A percentile compares a stretch with the other conserved stretches of the same genome.
These are phyloP conservation scores for Oncorhynchus kisutch DNA, from an alignment of 2,113 vertebrate species.

Conservation along the genomic window DNA sequence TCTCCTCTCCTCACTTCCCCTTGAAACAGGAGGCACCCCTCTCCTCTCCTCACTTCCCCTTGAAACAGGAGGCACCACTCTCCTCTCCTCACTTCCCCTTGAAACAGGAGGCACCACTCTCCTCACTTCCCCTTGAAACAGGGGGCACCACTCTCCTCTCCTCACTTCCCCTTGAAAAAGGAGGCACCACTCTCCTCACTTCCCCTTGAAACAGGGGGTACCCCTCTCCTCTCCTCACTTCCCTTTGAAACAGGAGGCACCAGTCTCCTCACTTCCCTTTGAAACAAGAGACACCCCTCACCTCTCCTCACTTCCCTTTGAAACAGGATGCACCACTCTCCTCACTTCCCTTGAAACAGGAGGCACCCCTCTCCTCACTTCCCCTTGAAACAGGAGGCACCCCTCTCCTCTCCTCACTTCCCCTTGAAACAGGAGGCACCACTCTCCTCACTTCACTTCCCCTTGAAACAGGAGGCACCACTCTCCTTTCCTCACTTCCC, in stretches of 20 bases:
- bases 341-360: background rate
- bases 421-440: too few relatives aligned
- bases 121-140: background rate
- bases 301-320: too few relatives aligned
- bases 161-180: slow-evolving; percentile 35
- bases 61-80: slow-evolving; percentile 31
- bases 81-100: slow-evolving; percentile 22
- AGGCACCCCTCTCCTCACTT: background rate
- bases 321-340: too few relatives aligned
- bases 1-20: slow-evolving; percentile 15
- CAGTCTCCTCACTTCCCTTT: slow-evolving; percentile 3
- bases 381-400: too few relatives aligned
- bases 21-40: slow-evolving; percentile 36
- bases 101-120: slow-evolving; percentile 32
- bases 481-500: slow-evolving; percentile 11
- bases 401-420: too few relatives aligned
- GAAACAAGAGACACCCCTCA: too few relatives aligned
- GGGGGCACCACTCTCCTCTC: background rate
- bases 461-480: slow-evolving; percentile 37
- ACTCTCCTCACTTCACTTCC: slow-evolving; percentile 7
- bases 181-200: slow-evolving; percentile 3
- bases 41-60: slow-evolving; percentile 22
- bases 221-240: background rate
- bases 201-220: too few relatives aligned
- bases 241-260: too few relatives aligned